Evolutionary conservation across 2,797 vertebrate species (phyloP).

Genomic region (Tarsius wallacei): DNA sequence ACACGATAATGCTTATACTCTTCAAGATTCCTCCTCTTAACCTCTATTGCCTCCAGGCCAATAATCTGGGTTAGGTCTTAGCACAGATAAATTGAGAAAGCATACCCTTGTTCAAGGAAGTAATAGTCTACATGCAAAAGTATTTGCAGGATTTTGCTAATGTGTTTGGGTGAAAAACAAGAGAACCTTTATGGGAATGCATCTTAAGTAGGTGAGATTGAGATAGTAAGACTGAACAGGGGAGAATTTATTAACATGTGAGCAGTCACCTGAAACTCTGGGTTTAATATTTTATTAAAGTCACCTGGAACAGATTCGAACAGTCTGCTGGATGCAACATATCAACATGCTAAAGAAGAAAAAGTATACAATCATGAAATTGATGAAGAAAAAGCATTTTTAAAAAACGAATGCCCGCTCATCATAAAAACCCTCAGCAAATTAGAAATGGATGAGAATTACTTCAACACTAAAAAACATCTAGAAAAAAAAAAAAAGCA

Average conservation of each 20-base stretch:
- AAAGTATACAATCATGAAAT: neutral
- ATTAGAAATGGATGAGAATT: neutral
- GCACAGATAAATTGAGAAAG: neutral
- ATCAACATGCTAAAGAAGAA: neutral
- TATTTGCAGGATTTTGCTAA: neutral
- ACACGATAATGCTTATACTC: neutral
- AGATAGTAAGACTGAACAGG: neutral
- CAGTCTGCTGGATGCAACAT: neutral
- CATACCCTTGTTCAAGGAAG: neutral
- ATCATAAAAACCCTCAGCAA: neutral
- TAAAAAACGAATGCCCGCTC: neutral
- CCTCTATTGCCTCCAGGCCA: neutral
- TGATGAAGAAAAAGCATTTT: neutral
- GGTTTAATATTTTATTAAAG: neutral
- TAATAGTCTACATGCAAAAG: neutral
- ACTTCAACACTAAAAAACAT: neutral
- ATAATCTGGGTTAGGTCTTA: neutral
- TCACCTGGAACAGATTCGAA: neutral
- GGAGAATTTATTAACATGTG: neutral
- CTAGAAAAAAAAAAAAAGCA: neutral
- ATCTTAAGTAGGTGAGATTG: neutral
- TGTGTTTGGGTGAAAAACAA: neutral
- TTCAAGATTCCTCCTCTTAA: neutral
- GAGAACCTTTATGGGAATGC: neutral
- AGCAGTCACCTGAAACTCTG: neutral